Conservation (phyloP, 2,113 vertebrate species). For the Emydura subglobosa region DNA sequence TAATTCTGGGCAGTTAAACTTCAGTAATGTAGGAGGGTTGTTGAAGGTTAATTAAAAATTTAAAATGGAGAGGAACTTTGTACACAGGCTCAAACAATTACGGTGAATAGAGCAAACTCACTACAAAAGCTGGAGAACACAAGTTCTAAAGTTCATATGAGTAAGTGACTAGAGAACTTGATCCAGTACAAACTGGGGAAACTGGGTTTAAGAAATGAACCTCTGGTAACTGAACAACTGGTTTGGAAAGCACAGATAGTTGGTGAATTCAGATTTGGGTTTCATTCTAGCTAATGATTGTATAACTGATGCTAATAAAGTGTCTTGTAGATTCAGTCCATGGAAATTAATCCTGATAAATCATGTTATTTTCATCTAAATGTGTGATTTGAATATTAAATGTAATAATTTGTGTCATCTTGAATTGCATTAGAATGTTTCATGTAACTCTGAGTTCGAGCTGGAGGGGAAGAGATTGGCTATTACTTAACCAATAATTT, state of each 20-base stretch:
- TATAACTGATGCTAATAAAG: neutral
- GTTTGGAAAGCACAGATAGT: neutral
- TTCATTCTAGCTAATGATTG: neutral
- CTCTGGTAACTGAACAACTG: neutral
- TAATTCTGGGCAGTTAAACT: neutral
- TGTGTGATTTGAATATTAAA: neutral
- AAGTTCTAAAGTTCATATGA: neutral
- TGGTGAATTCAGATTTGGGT: neutral
- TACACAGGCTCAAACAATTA: neutral
- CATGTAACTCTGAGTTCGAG: neutral
- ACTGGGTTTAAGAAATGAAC: neutral
- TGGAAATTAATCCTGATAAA: neutral
- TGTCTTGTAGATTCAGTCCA: neutral
- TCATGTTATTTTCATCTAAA: neutral
- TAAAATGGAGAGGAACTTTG: neutral
- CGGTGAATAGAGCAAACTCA: neutral
- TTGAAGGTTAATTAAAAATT: neutral
- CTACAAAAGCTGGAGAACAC: neutral
- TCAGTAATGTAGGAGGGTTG: neutral
- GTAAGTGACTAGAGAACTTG: neutral
- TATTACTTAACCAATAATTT: neutral
- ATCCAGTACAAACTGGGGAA: fast-evolving
- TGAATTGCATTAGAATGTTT: fast-evolving
- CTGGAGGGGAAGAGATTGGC: neutral
- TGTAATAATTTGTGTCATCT: neutral